Base-by-base conservation (phyloP, 1,140 invertebrate species). In the Drosophila oshimai region DNA sequence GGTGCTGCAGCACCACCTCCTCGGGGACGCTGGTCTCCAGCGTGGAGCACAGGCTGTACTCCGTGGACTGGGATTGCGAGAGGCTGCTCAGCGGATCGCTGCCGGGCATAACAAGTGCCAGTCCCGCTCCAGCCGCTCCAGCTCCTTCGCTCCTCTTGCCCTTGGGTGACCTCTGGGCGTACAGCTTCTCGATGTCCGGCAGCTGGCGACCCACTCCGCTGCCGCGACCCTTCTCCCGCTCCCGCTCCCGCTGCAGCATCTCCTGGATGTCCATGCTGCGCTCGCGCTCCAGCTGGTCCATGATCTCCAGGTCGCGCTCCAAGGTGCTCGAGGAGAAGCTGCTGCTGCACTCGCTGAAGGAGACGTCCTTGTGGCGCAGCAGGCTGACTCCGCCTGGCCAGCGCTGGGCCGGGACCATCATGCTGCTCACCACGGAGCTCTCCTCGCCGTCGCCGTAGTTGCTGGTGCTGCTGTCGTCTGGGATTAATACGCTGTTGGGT, bases 181-280 rank as follows among this genome's bases (percentile, higher is more conserved):
- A 90, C 0, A 90, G 44, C 42, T 90, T 90, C 17, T 78, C 89
- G 6, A 90, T 89, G 24, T 90, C 89, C 6, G 89, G 89, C 41
- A 90, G 10, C 20, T 79, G 77, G 2, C 89, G 74, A 0, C 89
- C 79, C 7, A 34, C 45, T 1, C 58, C 62, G 1, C 79, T 62
- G 5, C 64, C 49, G 4, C 79, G 80, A 6, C 74, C 67, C 26
- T 77, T 77, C 2, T 90, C 90, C 17, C 72, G 70, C 22, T 75
- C 68, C 44, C 86, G 65, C 9, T 91, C 90, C 0, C 80, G 72
- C 12, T 84, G 79, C 18, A 91, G 57, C 79, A 91, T 89, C 15
- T 91, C 90, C 45, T 87, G 81, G 12, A 91, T 84, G 29, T 91
- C 90, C 80, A 91, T 89, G 70, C 89, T 91, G 20, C 90, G 74